These are phyloP conservation scores for Tetrax tetrax DNA, from an alignment of 2,113 vertebrate genomes.

Conservation along the genomic window DNA sequence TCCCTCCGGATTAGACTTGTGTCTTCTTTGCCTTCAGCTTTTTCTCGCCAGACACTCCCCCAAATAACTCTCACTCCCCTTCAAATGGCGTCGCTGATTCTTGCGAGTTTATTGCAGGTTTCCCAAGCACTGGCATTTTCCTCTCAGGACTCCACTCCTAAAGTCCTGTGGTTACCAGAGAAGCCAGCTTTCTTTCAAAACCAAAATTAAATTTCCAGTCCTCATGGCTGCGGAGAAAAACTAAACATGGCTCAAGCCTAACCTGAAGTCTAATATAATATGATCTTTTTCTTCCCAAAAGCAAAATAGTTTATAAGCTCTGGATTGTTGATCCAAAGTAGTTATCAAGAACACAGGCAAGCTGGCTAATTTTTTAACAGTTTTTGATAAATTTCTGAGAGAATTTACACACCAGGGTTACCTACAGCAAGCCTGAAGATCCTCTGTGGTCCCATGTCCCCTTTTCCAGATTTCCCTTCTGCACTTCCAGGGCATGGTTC, in stretches of 20 bases:
- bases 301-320: background rate
- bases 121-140: background rate
- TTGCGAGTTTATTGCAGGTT: background rate
- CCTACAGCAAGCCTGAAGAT: background rate
- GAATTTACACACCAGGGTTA: background rate
- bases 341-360: background rate
- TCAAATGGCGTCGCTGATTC: background rate
- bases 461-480: background rate
- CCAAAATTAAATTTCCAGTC: constrained; percentile 28
- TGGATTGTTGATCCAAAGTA: background rate
- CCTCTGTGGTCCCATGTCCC: background rate
- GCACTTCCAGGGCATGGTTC: background rate
- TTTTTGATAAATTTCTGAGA: background rate
- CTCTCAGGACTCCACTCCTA: background rate
- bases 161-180: background rate
- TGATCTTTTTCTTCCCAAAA: background rate
- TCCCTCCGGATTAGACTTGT: background rate
- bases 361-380: background rate
- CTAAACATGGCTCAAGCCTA: background rate
- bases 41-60: background rate
- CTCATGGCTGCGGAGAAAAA: background rate
- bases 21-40: background rate
- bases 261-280: background rate
- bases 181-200: background rate
- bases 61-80: background rate